Evolutionary conservation across 2,888 invertebrate genomes (phyloP).

Genomic region (Drosophila longiperda): DNA sequence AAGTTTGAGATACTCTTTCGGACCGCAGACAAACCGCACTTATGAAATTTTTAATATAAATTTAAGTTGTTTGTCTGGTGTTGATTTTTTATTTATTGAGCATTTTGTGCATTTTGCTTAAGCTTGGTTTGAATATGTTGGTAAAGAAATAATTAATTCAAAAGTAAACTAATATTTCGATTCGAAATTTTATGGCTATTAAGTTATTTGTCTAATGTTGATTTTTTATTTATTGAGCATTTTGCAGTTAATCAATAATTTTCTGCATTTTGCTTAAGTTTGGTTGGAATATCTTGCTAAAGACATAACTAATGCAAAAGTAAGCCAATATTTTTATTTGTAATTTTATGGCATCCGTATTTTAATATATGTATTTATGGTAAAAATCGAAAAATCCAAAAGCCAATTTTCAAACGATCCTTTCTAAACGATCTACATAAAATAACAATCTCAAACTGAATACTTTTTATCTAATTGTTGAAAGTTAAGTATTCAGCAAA

Average conservation of each 20-base stretch:
- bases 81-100: not conserved
- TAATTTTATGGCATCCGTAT: not conserved
- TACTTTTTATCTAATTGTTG: not conserved
- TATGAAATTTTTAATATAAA: not conserved
- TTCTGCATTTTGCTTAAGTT: not conserved
- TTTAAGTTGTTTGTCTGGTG: not conserved
- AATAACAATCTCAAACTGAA: not conserved
- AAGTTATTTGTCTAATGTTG: not conserved
- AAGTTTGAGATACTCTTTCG: not conserved
- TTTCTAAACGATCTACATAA: accelerated
- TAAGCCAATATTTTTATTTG: no score
- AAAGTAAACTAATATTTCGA: not conserved
- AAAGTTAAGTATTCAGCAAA: not conserved
- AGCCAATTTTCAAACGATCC: not conserved
- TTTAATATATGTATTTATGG: not conserved
- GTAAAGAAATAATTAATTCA: not conserved
- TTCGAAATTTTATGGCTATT: not conserved
- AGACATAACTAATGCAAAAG: not conserved
- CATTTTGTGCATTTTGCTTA: no score
- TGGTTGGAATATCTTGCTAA: not conserved
- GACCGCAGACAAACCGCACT: not conserved
- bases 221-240: not conserved
- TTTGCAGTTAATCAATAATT: no score
- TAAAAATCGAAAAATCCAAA: not conserved
- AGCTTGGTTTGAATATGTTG: not conserved